Base-by-base conservation (phyloP, 2,888 invertebrate genomes). In the Monochamus alternatus region DNA sequence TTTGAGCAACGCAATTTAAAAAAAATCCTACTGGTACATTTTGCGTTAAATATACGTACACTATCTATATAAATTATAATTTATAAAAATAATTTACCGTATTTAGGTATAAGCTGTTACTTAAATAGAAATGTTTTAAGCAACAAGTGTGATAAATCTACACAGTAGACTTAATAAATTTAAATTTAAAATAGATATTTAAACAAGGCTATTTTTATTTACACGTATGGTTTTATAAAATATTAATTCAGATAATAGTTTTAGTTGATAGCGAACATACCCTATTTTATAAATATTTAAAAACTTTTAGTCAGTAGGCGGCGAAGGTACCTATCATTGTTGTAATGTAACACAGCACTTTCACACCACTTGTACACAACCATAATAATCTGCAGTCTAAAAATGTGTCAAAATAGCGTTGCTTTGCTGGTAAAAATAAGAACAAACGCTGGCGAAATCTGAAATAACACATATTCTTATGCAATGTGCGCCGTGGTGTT, bases 341-440 rank as follows among this genome's bases (percentile, higher is more conserved):
- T 43, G 38, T 43, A 59, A 43, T 32, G 58, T 44, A 59, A 59
- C 68, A 59, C 68, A 32, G 43, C 68, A 68, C 68, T 68, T 68
- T 68, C 68, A 68, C 68, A 68, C 43, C 22, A 59, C 43, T 32
- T 30, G 38, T 59, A 67, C 52, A 67, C 55, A 68, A 10, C 68
- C 68, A 32, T 58, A 68, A 58, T 58, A 51, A 58, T 22, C 32
- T 14, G 59, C 58, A 43, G 68, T 68, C 68, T 68, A 68, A 68
- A 68, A 68, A 68, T 69, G 69, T 69, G 69, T 69, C 69, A 69
- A 62, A 62, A 47, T 60, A 69, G 60, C 47, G 31, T 68, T 43
- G 69, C 32, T 71, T 63, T 71, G n/a, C 59, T 59, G 47, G 59
- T 52, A 63, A 71, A 59, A 71, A 71, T 62, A 63, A 63, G 47